A percentile compares a stretch with the other conserved stretches of the same genome.
Evolutionary conservation across 2,113 vertebrate genomes (phyloP).

Genomic region (Cacatua alba): DNA sequence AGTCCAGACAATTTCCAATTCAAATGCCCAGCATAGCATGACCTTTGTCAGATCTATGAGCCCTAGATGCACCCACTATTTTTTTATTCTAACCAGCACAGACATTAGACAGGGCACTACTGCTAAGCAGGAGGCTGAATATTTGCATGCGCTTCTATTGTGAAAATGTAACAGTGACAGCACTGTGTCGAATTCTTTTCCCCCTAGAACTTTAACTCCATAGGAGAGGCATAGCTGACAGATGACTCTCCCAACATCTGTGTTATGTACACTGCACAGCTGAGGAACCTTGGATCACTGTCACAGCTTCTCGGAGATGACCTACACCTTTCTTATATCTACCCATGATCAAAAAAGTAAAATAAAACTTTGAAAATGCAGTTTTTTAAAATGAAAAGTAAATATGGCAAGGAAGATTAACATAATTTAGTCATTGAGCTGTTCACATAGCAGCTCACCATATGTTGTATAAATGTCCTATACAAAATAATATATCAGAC

Average conservation of each 20-base stretch:
- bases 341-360: slow-evolving; percentile 22
- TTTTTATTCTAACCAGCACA: slow-evolving; percentile 87
- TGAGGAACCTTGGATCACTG: slow-evolving; percentile 90
- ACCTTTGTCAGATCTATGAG: slow-evolving; percentile 92
- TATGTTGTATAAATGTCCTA: slow-evolving; percentile 79
- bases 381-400: slow-evolving; percentile 62
- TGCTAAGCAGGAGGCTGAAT: slow-evolving; percentile 87
- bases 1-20: slow-evolving; percentile 99
- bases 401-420: slow-evolving; percentile 75
- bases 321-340: slow-evolving; percentile 72
- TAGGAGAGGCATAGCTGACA: slow-evolving; percentile 98
- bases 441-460: slow-evolving; percentile 75
- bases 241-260: slow-evolving; percentile 99
- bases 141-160: slow-evolving; percentile 99
- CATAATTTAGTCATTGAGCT: slow-evolving; percentile 81
- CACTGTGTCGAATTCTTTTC: slow-evolving; percentile 99
- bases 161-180: slow-evolving; percentile 98
- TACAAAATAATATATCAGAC: slow-evolving; percentile 80
- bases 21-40: slow-evolving; percentile 92
- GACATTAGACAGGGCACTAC: slow-evolving; percentile 90
- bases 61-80: slow-evolving; percentile 82
- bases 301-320: slow-evolving; percentile 76
- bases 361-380: slow-evolving; percentile 44
- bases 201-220: slow-evolving; percentile 92
- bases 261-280: slow-evolving; percentile 97